Evolutionary conservation across 2,113 vertebrate species (phyloP).

Genomic region (Menura novaehollandiae): DNA sequence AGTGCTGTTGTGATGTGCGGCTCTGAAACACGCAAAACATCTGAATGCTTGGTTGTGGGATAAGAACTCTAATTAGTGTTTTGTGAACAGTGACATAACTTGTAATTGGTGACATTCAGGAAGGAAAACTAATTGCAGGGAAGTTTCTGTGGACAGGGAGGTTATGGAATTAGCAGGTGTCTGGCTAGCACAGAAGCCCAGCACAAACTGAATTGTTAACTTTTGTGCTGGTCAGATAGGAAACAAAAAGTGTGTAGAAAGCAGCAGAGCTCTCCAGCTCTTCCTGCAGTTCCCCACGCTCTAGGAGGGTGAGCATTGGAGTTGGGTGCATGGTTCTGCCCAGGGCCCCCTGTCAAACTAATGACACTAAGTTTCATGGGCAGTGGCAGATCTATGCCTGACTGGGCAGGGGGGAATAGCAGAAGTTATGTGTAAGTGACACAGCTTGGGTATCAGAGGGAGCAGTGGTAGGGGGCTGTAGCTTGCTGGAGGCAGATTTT

Average conservation of each 20-base stretch:
- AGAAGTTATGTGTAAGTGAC: neutral
- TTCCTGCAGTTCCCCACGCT: neutral
- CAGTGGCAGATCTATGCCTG: neutral
- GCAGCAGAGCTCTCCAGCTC: neutral
- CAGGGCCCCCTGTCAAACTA: neutral
- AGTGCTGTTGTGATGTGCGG: neutral
- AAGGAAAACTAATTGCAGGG: neutral
- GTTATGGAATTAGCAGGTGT: neutral
- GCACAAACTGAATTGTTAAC: neutral
- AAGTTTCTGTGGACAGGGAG: neutral
- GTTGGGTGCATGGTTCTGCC: neutral
- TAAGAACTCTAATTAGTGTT: neutral
- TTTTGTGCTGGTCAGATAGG: neutral
- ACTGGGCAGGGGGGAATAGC: neutral
- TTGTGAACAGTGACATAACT: neutral
- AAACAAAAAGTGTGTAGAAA: neutral
- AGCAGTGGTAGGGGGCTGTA: neutral
- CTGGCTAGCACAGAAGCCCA: neutral
- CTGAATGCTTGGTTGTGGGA: neutral
- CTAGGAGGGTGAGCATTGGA: neutral
- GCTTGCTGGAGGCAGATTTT: neutral
- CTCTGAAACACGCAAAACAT: neutral
- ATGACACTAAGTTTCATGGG: neutral
- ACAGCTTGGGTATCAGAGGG: neutral
- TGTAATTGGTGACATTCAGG: neutral